Evolutionary conservation across 2,888 invertebrate species (phyloP).

Genomic region (Geotrupes spiniger): DNA sequence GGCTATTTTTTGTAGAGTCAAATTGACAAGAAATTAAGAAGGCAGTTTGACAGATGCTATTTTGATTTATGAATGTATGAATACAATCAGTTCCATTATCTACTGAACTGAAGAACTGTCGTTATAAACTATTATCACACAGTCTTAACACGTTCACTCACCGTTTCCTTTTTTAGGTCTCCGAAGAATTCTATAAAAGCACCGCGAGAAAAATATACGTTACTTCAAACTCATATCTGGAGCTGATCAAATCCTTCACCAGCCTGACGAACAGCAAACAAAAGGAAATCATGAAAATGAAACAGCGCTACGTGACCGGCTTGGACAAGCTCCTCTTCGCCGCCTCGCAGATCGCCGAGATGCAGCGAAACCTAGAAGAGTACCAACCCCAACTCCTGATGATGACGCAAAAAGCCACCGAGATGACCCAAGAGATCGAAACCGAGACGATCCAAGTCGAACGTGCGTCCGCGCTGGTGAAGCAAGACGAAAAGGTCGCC

Average conservation of each 20-base stretch:
- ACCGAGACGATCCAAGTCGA: constrained; percentile 74
- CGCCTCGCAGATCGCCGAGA: constrained; percentile 69
- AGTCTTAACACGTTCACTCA: no score
- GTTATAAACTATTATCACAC: no score
- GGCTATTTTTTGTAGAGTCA: no score
- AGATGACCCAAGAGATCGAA: constrained; percentile 76
- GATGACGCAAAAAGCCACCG: constrained; percentile 69
- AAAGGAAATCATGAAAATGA: constrained; percentile 67
- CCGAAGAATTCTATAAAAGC: constrained; percentile 61
- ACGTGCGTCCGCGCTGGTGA: constrained; percentile 73
- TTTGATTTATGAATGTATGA: no score
- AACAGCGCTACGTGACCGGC: constrained; percentile 58
- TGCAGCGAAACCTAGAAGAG: constrained; percentile 72
- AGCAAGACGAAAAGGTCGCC: constrained; percentile 83
- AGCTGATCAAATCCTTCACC: constrained; percentile 75
- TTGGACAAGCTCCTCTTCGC: constrained; percentile 77
- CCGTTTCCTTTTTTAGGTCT: constrained; percentile 47
- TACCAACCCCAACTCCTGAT: constrained; percentile 72
- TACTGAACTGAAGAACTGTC: no score
- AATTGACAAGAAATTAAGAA: no score
- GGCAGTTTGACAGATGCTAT: no score
- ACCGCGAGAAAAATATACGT: constrained; percentile 75
- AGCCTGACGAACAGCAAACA: constrained; percentile 69
- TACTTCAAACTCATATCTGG: constrained; percentile 82
- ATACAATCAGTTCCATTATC: no score